phyloP scores from a whole-genome alignment of 2,888 invertebrate genomes.

The Patella depressa region DNA sequence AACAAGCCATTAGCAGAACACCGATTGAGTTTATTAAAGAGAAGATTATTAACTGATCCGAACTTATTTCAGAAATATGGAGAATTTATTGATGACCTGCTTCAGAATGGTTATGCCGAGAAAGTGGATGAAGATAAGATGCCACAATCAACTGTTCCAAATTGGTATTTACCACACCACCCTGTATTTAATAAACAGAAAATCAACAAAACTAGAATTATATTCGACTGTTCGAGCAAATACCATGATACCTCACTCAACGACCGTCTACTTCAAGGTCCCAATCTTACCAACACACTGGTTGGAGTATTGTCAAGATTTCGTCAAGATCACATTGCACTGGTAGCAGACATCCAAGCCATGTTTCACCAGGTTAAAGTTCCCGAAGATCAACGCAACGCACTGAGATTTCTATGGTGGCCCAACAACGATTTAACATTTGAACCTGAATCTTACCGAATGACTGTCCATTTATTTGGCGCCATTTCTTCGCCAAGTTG shows the following conservation, averaged over 20 bases:
- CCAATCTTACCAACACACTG: constrained; percentile 23
- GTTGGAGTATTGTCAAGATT: constrained; percentile 22
- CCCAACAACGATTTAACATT: neutral
- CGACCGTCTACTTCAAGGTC: constrained; percentile 23
- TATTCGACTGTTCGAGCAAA: constrained; percentile 22
- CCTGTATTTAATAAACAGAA: constrained; percentile 23
- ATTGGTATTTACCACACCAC: constrained; percentile 29
- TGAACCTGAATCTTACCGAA: constrained; percentile 17
- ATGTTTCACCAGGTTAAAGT: constrained; percentile 29
- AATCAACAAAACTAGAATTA: constrained; percentile 1
- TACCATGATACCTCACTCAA: constrained; percentile 15
- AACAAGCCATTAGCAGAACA: constrained; percentile 5
- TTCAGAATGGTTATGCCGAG: constrained; percentile 6
- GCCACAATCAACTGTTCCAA: neutral
- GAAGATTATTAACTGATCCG: neutral
- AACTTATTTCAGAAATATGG: constrained; percentile 16
- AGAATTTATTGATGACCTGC: constrained; percentile 18
- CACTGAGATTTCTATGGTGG: constrained; percentile 14
- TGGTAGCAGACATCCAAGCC: constrained; percentile 25
- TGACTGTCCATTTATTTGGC: constrained; percentile 34
- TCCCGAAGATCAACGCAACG: constrained; percentile 14
- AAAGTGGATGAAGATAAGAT: neutral
- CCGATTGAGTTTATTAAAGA: neutral
- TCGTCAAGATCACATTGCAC: constrained; percentile 16
- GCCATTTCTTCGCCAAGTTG: constrained; percentile 24